Evolutionary conservation across 2,113 vertebrate genomes (phyloP), one percentile per base, ranked within the genome.

Genomic region (Nothocercus julius): DNA sequence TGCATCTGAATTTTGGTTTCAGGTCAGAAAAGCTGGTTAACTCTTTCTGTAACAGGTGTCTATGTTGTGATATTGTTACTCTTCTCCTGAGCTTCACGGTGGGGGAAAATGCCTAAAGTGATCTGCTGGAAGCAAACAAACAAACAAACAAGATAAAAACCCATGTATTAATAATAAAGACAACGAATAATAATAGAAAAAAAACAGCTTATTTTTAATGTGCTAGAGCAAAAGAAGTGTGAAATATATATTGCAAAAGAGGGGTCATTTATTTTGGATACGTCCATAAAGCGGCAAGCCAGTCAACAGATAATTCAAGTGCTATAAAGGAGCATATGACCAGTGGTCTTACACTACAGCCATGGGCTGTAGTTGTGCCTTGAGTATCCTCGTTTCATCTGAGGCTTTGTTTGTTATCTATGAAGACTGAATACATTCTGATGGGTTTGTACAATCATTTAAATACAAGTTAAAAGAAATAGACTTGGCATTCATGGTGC

Each of bases 141-240:
- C 82, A 92, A 59, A 58, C 36, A 8, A 82, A 20, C 44, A 45
- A 45, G 17, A 45, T 17, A 45, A 45, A 45, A 45, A 45, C 44
- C 44, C 44, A 45, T 13, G 11, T 45, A 10, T 45, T 45, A 21
- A 32, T 13, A 28, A 74, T 54, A 53, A 82, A 21, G 16, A 18
- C 18, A 54, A 18, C 40, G 24, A 85, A 91, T 87, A 85, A 85
- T 82, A 95, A 80, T 77, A 54, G 70, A 82, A 92, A 73, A 51
- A 53, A 53, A 53, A 11, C 14, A 87, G 68, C 3, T 20, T 7
- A 13, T 34, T 28, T 62, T 36, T 78, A 61, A 72, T 2, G 1
- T 53, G 22, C 20, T 61, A 15, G 16, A 95, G 17, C n/a, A 64
- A 45, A 34, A 7, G 45, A 77, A 66, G 38, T 53, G 22, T 53